phyloP scores from a whole-genome alignment of 2,797 vertebrate species.

The Xenopus petersii region DNA sequence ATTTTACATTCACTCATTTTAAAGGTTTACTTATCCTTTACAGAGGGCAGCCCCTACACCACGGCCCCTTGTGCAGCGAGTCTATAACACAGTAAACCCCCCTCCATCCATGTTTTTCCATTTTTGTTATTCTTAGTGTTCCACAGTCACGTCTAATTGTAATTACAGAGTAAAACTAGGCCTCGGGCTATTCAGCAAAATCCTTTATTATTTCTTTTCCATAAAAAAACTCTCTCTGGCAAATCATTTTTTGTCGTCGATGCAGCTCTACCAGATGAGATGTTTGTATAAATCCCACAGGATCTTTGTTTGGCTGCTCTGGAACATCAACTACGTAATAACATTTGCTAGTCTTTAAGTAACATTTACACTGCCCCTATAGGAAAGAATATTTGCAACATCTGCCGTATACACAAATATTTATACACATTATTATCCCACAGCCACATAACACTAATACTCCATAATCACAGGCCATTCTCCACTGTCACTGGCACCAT shows the following conservation, averaged over 20 bases:
- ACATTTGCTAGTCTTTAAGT: not conserved
- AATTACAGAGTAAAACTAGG: slow-evolving; percentile 20
- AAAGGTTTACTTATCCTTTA: no score
- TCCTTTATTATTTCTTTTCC: no score
- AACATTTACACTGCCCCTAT: no score
- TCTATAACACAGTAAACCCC: not conserved
- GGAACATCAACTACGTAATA: not conserved
- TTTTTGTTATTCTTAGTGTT: not conserved
- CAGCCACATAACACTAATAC: no score
- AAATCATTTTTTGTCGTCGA: not conserved
- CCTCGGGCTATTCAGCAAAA: not conserved
- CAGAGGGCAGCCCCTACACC: no score
- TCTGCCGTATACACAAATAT: no score
- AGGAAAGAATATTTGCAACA: no score
- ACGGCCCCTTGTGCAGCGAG: no score
- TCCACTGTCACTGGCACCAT: no score
- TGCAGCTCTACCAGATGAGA: not conserved
- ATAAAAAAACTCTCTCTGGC: not conserved
- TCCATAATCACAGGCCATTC: no score
- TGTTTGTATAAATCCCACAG: not conserved
- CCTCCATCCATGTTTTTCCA: not conserved
- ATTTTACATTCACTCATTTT: no score
- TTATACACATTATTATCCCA: no score
- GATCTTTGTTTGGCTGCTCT: not conserved
- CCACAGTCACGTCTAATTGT: slow-evolving; percentile 3